These are phyloP conservation scores for Sebastes alutus DNA, from an alignment of 2,797 vertebrate genomes.

Conservation along the genomic window DNA sequence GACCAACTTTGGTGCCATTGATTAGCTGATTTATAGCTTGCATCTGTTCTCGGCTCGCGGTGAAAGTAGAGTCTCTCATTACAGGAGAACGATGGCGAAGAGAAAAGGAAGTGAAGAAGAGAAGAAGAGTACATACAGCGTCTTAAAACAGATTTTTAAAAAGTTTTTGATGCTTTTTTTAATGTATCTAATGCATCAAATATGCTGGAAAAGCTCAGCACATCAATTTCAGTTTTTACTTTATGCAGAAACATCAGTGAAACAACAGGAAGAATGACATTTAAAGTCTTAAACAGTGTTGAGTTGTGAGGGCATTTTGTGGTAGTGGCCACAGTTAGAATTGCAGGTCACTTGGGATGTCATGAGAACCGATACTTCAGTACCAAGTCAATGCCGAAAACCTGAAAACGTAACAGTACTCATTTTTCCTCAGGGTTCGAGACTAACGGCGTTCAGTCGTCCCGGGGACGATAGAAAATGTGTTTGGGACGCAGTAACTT, in stretches of 20 bases:
- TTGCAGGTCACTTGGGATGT: neutral
- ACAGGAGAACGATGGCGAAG: neutral
- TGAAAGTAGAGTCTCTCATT: constrained; percentile 46
- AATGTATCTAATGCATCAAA: neutral
- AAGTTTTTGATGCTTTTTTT: neutral
- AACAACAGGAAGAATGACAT: neutral
- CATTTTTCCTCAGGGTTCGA: too few species aligned
- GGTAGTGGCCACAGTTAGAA: neutral
- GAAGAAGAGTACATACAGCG: neutral
- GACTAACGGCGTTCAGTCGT: too few species aligned
- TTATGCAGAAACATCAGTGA: neutral
- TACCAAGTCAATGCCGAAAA: too few species aligned
- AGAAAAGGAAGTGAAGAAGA: neutral
- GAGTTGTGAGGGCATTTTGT: neutral
- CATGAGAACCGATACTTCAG: too few species aligned
- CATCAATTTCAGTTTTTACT: neutral
- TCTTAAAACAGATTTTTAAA: neutral
- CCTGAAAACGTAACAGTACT: too few species aligned
- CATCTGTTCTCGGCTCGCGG: constrained; percentile 54
- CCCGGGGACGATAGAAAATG: too few species aligned
- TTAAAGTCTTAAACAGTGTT: neutral
- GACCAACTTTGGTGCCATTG: constrained; percentile 74
- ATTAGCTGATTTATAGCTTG: constrained; percentile 71
- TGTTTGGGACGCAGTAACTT: too few species aligned
- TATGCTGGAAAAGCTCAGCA: neutral